Conservation (phyloP, 2,113 vertebrate genomes). For the Nyctibius bracteatus region DNA sequence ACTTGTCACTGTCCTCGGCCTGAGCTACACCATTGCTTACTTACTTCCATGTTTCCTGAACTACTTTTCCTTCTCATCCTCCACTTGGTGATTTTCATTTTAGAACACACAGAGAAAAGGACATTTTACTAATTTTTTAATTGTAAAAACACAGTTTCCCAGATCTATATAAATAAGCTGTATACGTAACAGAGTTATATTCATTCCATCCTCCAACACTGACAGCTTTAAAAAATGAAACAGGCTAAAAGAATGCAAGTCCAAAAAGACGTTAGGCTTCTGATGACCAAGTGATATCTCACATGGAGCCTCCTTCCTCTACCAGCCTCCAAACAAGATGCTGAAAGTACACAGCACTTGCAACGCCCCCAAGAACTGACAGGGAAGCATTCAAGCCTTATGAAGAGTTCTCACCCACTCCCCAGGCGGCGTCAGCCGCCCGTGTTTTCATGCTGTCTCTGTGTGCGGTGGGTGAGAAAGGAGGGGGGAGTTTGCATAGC, state of each 20-base stretch:
- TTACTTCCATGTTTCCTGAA: neutral
- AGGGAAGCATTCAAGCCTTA: slow-evolving; percentile 25
- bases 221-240: slow-evolving; percentile 61
- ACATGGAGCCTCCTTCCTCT: slow-evolving; percentile 43
- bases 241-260: slow-evolving; percentile 49
- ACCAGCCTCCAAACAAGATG: slow-evolving; percentile 62
- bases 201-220: slow-evolving; percentile 60
- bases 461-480: slow-evolving; percentile 30
- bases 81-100: neutral
- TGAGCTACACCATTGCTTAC: neutral
- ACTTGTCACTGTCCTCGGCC: neutral
- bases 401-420: slow-evolving; percentile 38
- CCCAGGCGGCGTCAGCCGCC: slow-evolving; percentile 17
- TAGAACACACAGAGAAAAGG: neutral
- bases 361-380: slow-evolving; percentile 49
- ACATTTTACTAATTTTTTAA: slow-evolving; percentile 59
- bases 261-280: slow-evolving; percentile 55
- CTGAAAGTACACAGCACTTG: slow-evolving; percentile 51
- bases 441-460: neutral
- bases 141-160: slow-evolving; percentile 71
- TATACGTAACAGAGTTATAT: slow-evolving; percentile 59
- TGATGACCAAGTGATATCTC: slow-evolving; percentile 61
- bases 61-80: neutral
- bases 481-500: slow-evolving; percentile 60
- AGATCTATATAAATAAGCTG: slow-evolving; percentile 74